Evolutionary conservation across 1,140 invertebrate genomes (phyloP).

Genomic region (Copidosoma floridanum): DNA sequence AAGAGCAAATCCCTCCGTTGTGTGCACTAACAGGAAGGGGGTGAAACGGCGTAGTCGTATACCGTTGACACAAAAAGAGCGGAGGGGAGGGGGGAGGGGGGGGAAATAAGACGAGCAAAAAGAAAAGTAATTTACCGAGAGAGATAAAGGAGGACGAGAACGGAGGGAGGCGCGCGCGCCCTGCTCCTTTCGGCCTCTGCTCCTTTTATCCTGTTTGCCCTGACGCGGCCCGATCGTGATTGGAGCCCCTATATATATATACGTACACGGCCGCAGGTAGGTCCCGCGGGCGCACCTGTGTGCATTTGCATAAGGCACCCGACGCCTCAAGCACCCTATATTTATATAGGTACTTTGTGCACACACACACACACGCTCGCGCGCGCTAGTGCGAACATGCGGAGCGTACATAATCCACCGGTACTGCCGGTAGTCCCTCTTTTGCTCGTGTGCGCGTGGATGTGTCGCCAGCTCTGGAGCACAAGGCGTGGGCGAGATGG

Average conservation of each 20-base stretch:
- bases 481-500: constrained; percentile 30
- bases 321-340: too few species aligned
- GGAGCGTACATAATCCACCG: constrained; percentile 22
- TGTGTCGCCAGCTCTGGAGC: too few species aligned
- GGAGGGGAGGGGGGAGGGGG: background rate
- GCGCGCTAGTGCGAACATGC: background rate
- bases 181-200: constrained; percentile 29
- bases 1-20: too few species aligned
- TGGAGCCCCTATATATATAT: too few species aligned
- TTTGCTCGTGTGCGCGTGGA: too few species aligned
- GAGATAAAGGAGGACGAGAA: background rate
- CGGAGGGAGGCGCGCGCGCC: constrained; percentile 1
- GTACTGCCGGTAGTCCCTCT: too few species aligned
- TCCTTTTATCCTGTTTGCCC: background rate
- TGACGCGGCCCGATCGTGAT: constrained; percentile 34
- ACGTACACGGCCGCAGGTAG: constrained; percentile 31
- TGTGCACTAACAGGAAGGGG: too few species aligned
- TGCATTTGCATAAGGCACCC: constrained; percentile 45
- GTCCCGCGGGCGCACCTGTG: constrained; percentile 37
- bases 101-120: background rate
- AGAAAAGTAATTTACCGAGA: background rate
- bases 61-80: background rate
- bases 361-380: background rate
- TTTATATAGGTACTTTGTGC: too few species aligned
- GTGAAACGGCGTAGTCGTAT: too few species aligned